phyloP scores from a whole-genome alignment of 2,797 vertebrate species.

The Clangula hyemalis region DNA sequence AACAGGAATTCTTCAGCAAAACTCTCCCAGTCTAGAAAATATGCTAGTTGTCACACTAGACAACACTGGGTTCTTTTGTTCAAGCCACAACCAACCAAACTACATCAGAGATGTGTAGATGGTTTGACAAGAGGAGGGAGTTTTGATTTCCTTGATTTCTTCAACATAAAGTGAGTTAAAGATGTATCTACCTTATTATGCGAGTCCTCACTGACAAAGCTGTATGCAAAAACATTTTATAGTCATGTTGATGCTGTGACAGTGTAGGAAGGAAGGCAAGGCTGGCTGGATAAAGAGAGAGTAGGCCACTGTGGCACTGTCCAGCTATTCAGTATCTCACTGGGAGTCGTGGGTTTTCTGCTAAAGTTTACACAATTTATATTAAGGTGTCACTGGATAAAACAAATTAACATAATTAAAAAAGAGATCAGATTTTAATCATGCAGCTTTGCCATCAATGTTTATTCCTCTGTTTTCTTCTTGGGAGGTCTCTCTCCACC shows the following conservation, averaged over 20 bases:
- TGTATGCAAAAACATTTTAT: not conserved
- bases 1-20: not conserved
- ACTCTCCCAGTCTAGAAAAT: not conserved
- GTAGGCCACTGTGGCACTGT: no score
- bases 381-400: not conserved
- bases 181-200: not conserved
- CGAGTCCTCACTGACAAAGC: not conserved
- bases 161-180: not conserved
- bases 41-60: not conserved
- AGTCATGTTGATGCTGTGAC: not conserved
- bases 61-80: not conserved
- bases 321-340: not conserved
- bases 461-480: not conserved
- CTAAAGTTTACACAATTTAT: not conserved
- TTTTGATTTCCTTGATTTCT: not conserved
- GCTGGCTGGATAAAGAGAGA: not conserved
- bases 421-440: not conserved
- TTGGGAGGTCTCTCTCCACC: not conserved
- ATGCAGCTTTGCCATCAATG: not conserved
- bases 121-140: not conserved
- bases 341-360: not conserved
- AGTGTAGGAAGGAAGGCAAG: not conserved
- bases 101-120: not conserved
- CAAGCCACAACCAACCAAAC: not conserved
- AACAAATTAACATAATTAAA: not conserved